These are phyloP conservation scores for Cactoblastis cactorum DNA, from an alignment of 2,888 invertebrate genomes.

Conservation along the genomic window DNA sequence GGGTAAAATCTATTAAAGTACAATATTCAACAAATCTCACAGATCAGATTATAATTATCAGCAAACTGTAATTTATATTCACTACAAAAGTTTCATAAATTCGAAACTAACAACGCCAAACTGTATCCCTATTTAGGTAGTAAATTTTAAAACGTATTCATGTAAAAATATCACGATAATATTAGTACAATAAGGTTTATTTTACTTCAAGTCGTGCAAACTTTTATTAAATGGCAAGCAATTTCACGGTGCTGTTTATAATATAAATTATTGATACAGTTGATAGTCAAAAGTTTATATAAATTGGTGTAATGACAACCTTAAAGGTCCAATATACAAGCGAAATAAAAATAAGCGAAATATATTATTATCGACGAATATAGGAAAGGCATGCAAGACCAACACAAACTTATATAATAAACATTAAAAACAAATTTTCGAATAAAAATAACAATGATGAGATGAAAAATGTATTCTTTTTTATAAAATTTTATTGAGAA, in stretches of 20 bases:
- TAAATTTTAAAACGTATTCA: too few species aligned
- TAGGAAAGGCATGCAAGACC: slow-evolving; percentile 26
- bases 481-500: too few species aligned
- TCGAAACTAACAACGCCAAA: too few species aligned
- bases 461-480: background rate
- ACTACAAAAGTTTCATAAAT: too few species aligned
- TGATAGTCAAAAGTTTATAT: background rate
- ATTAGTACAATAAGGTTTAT: background rate
- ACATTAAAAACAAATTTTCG: background rate
- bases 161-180: too few species aligned
- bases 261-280: too few species aligned
- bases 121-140: too few species aligned
- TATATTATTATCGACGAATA: background rate
- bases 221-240: background rate
- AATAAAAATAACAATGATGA: background rate
- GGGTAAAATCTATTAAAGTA: too few species aligned
- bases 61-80: too few species aligned
- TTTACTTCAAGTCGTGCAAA: background rate
- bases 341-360: slow-evolving; percentile 25
- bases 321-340: slow-evolving; percentile 72
- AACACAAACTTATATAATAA: slow-evolving; percentile 3
- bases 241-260: background rate
- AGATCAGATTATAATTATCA: too few species aligned
- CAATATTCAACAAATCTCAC: too few species aligned
- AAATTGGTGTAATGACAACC: slow-evolving; percentile 12